Base-by-base conservation (phyloP, 2,797 vertebrate genomes). In the Urocyon cinereoargenteus region DNA sequence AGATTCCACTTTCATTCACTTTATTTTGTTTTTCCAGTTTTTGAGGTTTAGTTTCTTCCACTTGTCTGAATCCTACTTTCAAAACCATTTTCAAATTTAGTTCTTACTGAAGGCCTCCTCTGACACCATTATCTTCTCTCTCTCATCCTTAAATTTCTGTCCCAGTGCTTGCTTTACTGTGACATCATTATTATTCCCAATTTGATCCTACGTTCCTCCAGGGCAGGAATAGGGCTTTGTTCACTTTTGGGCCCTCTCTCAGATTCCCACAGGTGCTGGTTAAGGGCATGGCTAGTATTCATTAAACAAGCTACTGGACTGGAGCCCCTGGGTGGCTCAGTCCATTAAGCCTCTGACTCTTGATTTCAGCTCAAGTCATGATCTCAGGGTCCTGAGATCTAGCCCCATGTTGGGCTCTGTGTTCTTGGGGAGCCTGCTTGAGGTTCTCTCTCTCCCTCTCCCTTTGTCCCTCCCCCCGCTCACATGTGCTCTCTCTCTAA, bases 41-140 rank as follows among this genome's bases (percentile, higher is more conserved):
- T 77, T 93, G 1, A 49, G 68, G 3, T 49, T 81, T 75, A 68
- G 12, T 73, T 92, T 26, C 24, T 3, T 86, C 6, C 26, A 91
- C 86, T 11, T 95, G 5, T 22, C 3, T 72, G 28, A 94, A 84
- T 88, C 8, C 0, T 70, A 75, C 6, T 89, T 91, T 85, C 1
- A 68, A 95, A 96, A 86, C 49, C 72, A 66, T 57, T 86, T 91
- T 51, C 40, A 64, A 49, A 68, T 81, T 78, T 73, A 40, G 13
- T 94, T 86, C 31, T 77, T 82, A 53, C 40, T 68, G 13, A 88
- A 59, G 72, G n/a, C 16, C 5, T 59, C 24, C 24, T 85, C 22
- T 49, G 5, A 36, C 28, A 70, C 1, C 21, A 8, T 68, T 68
- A 7, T 26, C 14, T 57, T 55, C 12, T 9, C n/a, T 8, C 5